Evolutionary conservation across 2,888 invertebrate species (phyloP).

Genomic region (Tineola bisselliella): DNA sequence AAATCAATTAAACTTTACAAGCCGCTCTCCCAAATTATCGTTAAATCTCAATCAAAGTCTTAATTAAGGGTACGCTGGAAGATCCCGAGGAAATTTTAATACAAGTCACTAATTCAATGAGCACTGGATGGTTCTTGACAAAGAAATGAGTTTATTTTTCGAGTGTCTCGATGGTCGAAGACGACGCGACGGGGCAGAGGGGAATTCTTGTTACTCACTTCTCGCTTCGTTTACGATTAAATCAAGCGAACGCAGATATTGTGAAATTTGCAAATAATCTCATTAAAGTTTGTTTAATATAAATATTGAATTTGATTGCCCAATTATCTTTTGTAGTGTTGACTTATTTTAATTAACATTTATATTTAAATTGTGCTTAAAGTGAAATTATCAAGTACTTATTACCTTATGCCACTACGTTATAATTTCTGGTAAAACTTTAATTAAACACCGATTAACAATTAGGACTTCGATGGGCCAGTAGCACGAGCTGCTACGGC

Average conservation of each 20-base stretch:
- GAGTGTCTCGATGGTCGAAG: constrained; percentile 25
- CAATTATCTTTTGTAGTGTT: too few species aligned
- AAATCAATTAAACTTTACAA: constrained; percentile 11
- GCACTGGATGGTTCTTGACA: constrained; percentile 29
- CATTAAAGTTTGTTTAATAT: background rate
- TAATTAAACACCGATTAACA: background rate
- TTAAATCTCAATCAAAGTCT: constrained; percentile 21
- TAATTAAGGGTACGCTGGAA: constrained; percentile 22
- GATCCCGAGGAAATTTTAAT: constrained; percentile 29
- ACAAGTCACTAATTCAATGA: constrained; percentile 34
- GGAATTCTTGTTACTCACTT: constrained; percentile 24
- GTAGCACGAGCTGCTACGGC: constrained; percentile 22
- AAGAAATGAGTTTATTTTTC: constrained; percentile 37
- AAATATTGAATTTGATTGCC: too few species aligned
- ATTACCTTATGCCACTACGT: too few species aligned
- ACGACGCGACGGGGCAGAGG: constrained; percentile 20
- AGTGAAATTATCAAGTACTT: too few species aligned
- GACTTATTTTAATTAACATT: too few species aligned
- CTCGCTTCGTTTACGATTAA: constrained; percentile 33
- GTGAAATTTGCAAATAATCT: constrained; percentile 23
- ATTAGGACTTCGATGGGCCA: background rate
- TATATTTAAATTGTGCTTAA: too few species aligned
- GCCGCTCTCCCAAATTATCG: constrained; percentile 15
- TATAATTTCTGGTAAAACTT: background rate
- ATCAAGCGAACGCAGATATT: constrained; percentile 27